phyloP scores from a whole-genome alignment of 2,113 vertebrate genomes.

The Sorex araneus region DNA sequence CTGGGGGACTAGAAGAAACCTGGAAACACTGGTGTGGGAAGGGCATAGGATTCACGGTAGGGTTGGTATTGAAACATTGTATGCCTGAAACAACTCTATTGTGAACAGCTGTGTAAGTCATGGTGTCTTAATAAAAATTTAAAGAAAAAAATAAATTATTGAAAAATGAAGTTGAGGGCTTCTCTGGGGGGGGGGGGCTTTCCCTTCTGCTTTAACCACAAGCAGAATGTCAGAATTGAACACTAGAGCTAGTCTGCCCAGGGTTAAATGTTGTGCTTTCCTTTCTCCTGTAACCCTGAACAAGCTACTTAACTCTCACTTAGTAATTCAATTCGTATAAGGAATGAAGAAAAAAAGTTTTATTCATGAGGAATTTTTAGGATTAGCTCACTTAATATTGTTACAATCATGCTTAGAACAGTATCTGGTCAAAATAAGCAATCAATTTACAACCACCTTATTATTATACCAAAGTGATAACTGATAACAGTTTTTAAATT shows the following conservation, averaged over 20 bases:
- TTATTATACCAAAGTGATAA: conserved; percentile 13
- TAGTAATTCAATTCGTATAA: not conserved
- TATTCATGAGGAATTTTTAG: not conserved
- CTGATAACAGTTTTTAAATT: not conserved
- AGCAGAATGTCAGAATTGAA: not conserved
- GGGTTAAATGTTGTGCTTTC: not conserved
- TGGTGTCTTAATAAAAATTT: too few relatives aligned
- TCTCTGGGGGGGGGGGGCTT: not conserved
- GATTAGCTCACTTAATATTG: not conserved
- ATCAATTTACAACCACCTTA: not conserved
- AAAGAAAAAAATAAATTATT: too few relatives aligned
- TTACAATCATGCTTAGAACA: not conserved
- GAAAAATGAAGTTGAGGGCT: not conserved
- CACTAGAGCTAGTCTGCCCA: not conserved
- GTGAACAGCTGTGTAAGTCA: too few relatives aligned
- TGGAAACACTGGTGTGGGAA: too few relatives aligned
- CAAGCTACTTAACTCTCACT: not conserved
- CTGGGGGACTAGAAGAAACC: too few relatives aligned
- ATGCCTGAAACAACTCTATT: too few relatives aligned
- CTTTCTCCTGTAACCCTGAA: not conserved
- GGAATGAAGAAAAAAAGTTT: not conserved
- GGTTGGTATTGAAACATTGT: too few relatives aligned
- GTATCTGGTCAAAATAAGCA: not conserved
- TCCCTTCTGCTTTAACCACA: not conserved
- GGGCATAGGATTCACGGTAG: too few relatives aligned